A percentile compares a stretch with the other conserved stretches of the same genome.
Evolutionary conservation across 1,140 invertebrate genomes (phyloP).

Genomic region (Apis cerana): DNA sequence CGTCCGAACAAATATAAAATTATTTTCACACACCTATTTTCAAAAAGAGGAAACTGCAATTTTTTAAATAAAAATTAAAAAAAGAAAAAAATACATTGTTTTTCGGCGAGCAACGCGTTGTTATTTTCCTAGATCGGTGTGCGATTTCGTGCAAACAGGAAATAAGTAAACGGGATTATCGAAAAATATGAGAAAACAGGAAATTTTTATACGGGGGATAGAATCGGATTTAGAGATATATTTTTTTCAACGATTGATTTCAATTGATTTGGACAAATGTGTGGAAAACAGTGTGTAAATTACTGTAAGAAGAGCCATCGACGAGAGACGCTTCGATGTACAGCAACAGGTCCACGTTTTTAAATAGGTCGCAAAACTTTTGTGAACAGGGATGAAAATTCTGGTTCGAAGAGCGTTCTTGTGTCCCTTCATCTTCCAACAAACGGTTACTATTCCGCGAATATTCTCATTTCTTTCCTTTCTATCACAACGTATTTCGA

Average conservation of each 20-base stretch:
- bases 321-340: neutral
- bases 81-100: neutral
- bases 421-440: neutral
- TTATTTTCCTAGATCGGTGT: neutral
- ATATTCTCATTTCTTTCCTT: too few relatives aligned
- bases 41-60: too few relatives aligned
- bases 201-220: neutral
- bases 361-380: conserved; percentile 21
- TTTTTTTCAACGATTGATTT: neutral
- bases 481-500: too few relatives aligned
- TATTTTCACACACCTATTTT: neutral
- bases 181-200: too few relatives aligned
- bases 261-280: neutral
- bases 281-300: neutral
- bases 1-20: neutral
- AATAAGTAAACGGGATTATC: neutral
- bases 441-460: too few relatives aligned
- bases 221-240: neutral
- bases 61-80: neutral
- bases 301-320: neutral
- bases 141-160: neutral
- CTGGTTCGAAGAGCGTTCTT: neutral
- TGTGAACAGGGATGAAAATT: conserved; percentile 11
- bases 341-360: conserved; percentile 33
- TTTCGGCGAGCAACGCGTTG: neutral